A percentile compares a stretch with the other conserved stretches of the same genome.
Evolutionary conservation across 2,113 vertebrate species (phyloP).

Genomic region (Athene noctua): DNA sequence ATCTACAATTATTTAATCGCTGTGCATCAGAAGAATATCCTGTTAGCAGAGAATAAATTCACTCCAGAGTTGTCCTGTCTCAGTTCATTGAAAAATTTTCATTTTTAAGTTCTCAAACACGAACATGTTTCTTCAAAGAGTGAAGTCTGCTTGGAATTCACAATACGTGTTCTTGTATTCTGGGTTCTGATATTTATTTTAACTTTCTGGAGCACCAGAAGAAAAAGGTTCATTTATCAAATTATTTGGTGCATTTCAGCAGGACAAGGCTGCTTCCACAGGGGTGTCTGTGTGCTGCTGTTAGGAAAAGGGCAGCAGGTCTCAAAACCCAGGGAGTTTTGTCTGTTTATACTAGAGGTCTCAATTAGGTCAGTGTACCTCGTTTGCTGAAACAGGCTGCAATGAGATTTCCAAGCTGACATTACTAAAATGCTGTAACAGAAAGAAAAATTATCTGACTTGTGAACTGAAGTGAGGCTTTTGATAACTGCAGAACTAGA

Average conservation of each 20-base stretch:
- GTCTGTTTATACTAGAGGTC: background rate
- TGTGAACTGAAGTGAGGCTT: conserved; percentile 19
- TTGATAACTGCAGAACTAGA: conserved; percentile 11
- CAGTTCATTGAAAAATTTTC: background rate
- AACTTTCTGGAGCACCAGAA: conserved; percentile 8
- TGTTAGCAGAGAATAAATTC: background rate
- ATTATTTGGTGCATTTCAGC: background rate
- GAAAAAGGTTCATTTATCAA: conserved; percentile 18
- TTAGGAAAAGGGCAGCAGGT: background rate
- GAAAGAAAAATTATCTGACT: conserved; percentile 12
- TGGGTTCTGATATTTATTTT: conserved; percentile 13
- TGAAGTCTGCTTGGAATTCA: background rate
- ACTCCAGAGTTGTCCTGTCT: background rate
- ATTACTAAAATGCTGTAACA: background rate
- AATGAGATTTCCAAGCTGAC: background rate
- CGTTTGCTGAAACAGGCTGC: background rate
- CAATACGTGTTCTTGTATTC: background rate
- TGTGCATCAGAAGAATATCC: background rate
- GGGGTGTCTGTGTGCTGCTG: background rate
- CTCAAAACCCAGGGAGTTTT: background rate
- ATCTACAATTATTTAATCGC: background rate
- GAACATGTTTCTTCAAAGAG: background rate
- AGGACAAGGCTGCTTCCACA: background rate
- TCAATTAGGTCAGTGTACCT: conserved; percentile 8
- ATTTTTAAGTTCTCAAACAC: conserved; percentile 3